A percentile compares a stretch with the other conserved stretches of the same genome.
Evolutionary conservation across 2,888 invertebrate species (phyloP).

Genomic region (Lypha dubia): DNA sequence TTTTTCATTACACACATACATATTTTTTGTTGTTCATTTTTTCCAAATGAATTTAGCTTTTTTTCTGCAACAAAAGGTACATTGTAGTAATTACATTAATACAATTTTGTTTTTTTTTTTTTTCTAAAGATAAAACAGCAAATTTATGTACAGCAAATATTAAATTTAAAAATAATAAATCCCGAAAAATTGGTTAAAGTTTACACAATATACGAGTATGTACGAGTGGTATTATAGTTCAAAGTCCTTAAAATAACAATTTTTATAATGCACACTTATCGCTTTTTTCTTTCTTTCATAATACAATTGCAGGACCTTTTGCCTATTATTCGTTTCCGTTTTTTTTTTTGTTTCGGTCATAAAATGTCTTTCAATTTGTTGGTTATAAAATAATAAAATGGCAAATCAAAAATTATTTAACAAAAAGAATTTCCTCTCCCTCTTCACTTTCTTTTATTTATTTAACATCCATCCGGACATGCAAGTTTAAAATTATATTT

Average conservation of each 20-base stretch:
- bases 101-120: slow-evolving; percentile 8
- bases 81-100: slow-evolving; percentile 56
- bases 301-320: slow-evolving; percentile 44
- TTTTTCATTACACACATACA: slow-evolving; percentile 6
- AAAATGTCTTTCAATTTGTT: slow-evolving; percentile 61
- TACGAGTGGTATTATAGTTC: slow-evolving; percentile 30
- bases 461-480: not conserved
- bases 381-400: slow-evolving; percentile 59
- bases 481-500: slow-evolving; percentile 47
- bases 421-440: slow-evolving; percentile 26
- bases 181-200: slow-evolving; percentile 17
- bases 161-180: slow-evolving; percentile 13
- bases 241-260: slow-evolving; percentile 60
- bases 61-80: slow-evolving; percentile 52
- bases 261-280: slow-evolving; percentile 51
- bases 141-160: slow-evolving; percentile 9
- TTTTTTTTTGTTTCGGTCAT: slow-evolving; percentile 6
- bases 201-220: slow-evolving; percentile 41
- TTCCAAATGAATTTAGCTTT: slow-evolving; percentile 28
- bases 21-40: not conserved
- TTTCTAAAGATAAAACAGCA: not conserved
- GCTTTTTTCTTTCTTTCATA: slow-evolving; percentile 13
- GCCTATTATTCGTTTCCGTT: too few relatives aligned
- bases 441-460: not conserved
- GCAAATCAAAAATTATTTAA: slow-evolving; percentile 66